Evolutionary conservation across 2,888 invertebrate genomes (phyloP).

Genomic region (Ectemnius continuus): DNA sequence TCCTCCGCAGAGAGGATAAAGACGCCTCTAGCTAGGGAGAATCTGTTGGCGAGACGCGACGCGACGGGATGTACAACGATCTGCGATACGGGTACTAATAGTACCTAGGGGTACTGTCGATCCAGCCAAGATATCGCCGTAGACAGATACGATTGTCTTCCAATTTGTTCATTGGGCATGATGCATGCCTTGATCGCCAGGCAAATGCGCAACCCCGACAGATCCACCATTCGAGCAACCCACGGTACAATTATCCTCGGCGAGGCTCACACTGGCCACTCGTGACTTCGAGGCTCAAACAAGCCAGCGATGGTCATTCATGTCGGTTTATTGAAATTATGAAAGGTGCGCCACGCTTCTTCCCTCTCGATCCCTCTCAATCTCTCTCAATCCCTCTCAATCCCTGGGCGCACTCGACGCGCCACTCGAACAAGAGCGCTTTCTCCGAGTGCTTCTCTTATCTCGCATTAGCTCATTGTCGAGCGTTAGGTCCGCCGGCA

Average conservation of each 20-base stretch:
- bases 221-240: not conserved
- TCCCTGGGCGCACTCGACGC: conserved; percentile 20
- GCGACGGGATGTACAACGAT: not conserved
- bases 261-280: not conserved
- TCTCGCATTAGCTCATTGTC: conserved; percentile 37
- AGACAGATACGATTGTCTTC: conserved; percentile 7
- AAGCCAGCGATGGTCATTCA: conserved; percentile 38
- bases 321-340: conserved; percentile 39
- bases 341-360: conserved; percentile 30
- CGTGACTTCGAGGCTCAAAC: not conserved
- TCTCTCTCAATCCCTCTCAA: conserved; percentile 14
- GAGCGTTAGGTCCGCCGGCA: conserved; percentile 15
- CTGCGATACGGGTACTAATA: not conserved
- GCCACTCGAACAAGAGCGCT: conserved; percentile 41
- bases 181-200: not conserved
- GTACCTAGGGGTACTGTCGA: not conserved
- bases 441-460: conserved; percentile 42
- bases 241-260: not conserved
- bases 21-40: not conserved
- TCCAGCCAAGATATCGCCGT: not conserved
- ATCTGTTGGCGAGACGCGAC: not conserved
- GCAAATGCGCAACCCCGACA: conserved; percentile 1
- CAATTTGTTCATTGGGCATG: conserved; percentile 4
- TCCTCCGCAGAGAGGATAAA: too few relatives aligned
- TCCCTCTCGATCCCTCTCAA: conserved; percentile 16